Base-by-base conservation (phyloP, 1,140 invertebrate species). In the Trypoxylus dichotomus region DNA sequence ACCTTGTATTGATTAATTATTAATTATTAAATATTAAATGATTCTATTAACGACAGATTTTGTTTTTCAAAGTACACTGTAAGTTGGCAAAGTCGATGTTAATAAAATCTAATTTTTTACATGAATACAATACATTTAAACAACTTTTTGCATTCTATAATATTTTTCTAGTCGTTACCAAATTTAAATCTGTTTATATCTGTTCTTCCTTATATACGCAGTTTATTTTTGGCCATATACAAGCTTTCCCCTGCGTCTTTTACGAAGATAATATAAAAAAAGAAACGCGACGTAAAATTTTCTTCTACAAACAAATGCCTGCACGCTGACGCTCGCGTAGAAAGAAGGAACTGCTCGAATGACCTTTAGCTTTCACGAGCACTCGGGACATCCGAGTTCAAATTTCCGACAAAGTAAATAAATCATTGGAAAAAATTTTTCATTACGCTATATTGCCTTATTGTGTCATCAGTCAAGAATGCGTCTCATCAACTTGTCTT, bases 401-500 rank as follows among this genome's bases (percentile, higher is more conserved):
- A 29, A 68, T 68, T 24, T 68, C 15, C 24, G 27, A 68, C 60
- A 68, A 68, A 68, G 60, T 13, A 29, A 68, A 68, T 68, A 68
- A 68, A 68, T 68, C 60, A 27, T 68, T 27, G 5, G 32, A 54
- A 68, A 68, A 68, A 68, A 68, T 27, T 68, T 68, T 68, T 68
- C 60, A 68, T 68, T 68, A 68, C 60, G 60, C 60, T 68, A 27
- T 68, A 68, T 68, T 68, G 60, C 60, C 10, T 68, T 27, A 68
- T 68, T 29, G 60, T 68, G 60, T 68, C 60, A 68, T 68, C 60
- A 29, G 60, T 68, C 60, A 68, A 68, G 60, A 29, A 68, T 68
- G 60, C 27, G 60, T 68, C 24, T 68, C 60, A 68, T 68, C 60
- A 29, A 27, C 24, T 68, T 68, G 60, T 68, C 27, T 27, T 68